phyloP scores from a whole-genome alignment of 2,888 invertebrate species.

The Eupithecia subumbrata region DNA sequence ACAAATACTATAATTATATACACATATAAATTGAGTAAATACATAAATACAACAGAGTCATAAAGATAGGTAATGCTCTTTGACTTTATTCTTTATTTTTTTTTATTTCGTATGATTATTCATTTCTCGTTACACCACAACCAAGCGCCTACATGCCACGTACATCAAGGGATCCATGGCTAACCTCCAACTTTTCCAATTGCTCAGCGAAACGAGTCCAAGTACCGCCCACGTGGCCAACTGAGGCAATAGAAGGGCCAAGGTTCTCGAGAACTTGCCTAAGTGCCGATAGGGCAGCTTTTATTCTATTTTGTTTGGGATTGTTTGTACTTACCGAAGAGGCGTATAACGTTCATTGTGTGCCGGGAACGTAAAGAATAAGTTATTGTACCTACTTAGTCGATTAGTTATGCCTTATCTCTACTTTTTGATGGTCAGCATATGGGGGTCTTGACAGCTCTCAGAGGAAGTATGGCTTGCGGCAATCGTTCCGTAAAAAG shows the following conservation, averaged over 20 bases:
- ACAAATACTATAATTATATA: too few relatives aligned
- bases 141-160: conserved; percentile 11
- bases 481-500: not conserved
- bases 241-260: not conserved
- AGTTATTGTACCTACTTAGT: not conserved
- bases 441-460: too few relatives aligned
- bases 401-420: not conserved
- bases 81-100: too few relatives aligned
- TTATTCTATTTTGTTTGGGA: not conserved
- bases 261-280: not conserved
- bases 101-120: too few relatives aligned
- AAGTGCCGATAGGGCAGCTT: not conserved
- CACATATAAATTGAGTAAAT: too few relatives aligned
- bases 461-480: too few relatives aligned
- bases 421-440: not conserved
- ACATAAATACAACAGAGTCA: too few relatives aligned
- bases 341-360: not conserved
- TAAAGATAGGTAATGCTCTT: too few relatives aligned
- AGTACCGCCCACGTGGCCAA: not conserved
- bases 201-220: conserved; percentile 19
- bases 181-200: conserved; percentile 24
- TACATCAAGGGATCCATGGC: conserved; percentile 30
- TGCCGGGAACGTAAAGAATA: not conserved
- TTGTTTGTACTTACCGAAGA: not conserved
- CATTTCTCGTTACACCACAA: not conserved